A percentile compares a stretch with the other conserved stretches of the same genome.
These are phyloP conservation scores for Alexandromys fortis DNA, from an alignment of 2,113 vertebrate genomes.

Conservation along the genomic window DNA sequence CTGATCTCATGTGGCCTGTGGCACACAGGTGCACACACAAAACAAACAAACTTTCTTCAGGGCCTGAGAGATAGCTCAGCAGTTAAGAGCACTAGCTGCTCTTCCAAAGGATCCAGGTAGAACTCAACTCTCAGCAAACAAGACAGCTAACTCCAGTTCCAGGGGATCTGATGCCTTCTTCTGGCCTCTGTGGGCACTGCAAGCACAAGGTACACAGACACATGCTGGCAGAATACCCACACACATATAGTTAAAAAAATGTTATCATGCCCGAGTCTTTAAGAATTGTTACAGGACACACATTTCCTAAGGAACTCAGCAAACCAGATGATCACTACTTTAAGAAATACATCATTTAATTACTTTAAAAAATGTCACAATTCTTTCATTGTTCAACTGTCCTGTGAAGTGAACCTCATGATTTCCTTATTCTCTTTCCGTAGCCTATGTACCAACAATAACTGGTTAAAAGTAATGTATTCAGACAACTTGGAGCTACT, in stretches of 20 bases:
- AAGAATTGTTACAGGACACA: conserved; percentile 52
- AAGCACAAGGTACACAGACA: background rate
- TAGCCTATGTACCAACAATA: too few species aligned
- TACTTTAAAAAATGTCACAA: background rate
- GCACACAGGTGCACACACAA: background rate
- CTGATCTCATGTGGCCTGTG: background rate
- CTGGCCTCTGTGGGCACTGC: background rate
- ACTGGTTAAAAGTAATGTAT: too few species aligned
- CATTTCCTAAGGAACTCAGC: conserved; percentile 67
- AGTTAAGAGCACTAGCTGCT: background rate
- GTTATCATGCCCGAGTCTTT: background rate
- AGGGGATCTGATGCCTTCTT: background rate
- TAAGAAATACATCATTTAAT: background rate
- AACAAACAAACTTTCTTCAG: background rate
- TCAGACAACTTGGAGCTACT: too few species aligned
- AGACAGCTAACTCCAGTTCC: background rate
- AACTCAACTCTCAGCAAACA: background rate
- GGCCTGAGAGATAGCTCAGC: background rate
- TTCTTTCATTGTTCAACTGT: too few species aligned
- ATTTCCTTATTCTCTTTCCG: too few species aligned
- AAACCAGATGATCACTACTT: conserved; percentile 60
- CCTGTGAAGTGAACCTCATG: too few species aligned
- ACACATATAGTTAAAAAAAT: background rate
- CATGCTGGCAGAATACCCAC: background rate
- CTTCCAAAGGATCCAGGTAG: too few species aligned